Conservation (phyloP, 2,113 vertebrate genomes). For the Herpailurus yagouaroundi region DNA sequence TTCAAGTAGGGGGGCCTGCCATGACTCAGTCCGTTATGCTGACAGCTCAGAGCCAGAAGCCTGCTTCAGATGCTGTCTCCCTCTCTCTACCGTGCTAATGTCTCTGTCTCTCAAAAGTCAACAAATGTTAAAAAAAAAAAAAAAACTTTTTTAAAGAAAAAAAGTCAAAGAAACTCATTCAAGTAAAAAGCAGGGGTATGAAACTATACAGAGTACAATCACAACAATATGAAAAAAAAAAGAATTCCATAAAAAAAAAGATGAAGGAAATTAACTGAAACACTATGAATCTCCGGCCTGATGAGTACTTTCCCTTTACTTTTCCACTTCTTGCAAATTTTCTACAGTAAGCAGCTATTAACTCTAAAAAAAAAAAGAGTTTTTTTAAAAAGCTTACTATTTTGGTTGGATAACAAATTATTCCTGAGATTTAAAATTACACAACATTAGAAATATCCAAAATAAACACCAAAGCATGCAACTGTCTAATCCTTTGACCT, state of each 20-base stretch:
- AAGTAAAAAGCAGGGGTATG: background rate
- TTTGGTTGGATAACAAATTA: background rate
- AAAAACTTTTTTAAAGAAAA: too few relatives aligned
- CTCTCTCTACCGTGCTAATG: too few relatives aligned
- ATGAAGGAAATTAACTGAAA: slow-evolving; percentile 23
- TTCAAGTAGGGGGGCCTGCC: background rate
- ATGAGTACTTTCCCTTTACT: background rate
- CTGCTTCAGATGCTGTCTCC: too few relatives aligned
- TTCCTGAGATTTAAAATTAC: background rate
- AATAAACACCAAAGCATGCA: background rate
- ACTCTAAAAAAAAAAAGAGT: background rate
- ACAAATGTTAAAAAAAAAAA: too few relatives aligned
- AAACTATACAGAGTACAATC: background rate
- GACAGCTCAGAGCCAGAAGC: too few relatives aligned
- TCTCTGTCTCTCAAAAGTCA: too few relatives aligned
- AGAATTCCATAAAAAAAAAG: background rate
- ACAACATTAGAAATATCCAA: slow-evolving; percentile 6
- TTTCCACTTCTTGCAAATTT: slow-evolving; percentile 11
- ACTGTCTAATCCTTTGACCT: slow-evolving; percentile 36
- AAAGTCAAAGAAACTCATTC: background rate
- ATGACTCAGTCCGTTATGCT: too few relatives aligned
- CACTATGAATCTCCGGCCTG: background rate
- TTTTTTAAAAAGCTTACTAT: background rate
- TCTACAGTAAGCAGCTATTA: slow-evolving; percentile 10
- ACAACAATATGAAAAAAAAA: background rate